These are phyloP conservation scores for Macrobrachium rosenbergii DNA, from an alignment of 1,140 invertebrate genomes.

Conservation along the genomic window DNA sequence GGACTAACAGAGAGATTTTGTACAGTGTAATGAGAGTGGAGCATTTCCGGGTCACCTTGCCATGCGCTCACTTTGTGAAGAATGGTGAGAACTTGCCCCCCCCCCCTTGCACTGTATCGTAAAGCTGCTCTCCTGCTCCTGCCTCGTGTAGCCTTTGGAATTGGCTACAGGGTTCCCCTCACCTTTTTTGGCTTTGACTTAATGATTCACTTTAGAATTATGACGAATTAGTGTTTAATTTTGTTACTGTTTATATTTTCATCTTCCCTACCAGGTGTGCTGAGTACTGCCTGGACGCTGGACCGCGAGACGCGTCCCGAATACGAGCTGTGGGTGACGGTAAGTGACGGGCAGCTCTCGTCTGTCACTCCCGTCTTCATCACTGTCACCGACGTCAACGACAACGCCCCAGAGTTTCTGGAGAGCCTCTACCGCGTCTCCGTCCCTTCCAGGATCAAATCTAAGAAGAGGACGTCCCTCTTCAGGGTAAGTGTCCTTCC, in stretches of 20 bases:
- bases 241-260: background rate
- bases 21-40: no score
- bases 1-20: no score
- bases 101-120: no score
- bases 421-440: constrained; percentile 71
- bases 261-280: constrained; percentile 79
- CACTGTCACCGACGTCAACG: constrained; percentile 90
- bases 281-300: constrained; percentile 81
- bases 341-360: constrained; percentile 84
- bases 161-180: no score
- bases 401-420: constrained; percentile 86
- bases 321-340: constrained; percentile 88
- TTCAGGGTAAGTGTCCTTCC: constrained; percentile 56
- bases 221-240: no score
- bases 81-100: no score
- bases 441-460: constrained; percentile 70
- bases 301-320: constrained; percentile 87
- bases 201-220: no score
- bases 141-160: no score
- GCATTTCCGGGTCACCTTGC: no score
- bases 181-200: no score
- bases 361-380: constrained; percentile 74
- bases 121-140: no score
- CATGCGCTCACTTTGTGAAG: no score
- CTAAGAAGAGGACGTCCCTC: constrained; percentile 33